Evolutionary conservation across 1,140 invertebrate genomes (phyloP), one percentile per base, ranked within the genome.

Genomic region (Brachionus asplanchnoidis): DNA sequence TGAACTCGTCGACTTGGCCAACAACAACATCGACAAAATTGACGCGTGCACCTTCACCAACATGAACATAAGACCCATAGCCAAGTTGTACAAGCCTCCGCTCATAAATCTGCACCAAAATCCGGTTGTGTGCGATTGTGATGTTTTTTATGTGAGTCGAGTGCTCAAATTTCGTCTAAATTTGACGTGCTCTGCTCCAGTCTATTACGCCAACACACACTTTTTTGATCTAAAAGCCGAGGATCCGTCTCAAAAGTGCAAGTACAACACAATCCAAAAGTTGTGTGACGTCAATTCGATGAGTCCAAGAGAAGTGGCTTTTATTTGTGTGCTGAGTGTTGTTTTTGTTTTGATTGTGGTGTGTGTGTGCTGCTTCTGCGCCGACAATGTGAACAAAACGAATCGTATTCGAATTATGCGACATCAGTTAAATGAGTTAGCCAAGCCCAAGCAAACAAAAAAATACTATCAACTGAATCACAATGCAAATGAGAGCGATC

Each of bases 41-140:
- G n/a, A 80, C 3, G 77, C 42, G n/a, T 80, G 77, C 20, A 65
- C 46, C 8, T 80, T 80, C 4, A 36, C 17, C 20, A 50, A 56
- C 14, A 60, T 80, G 14, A 32, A 80, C 5, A 56, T 50, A 53
- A 80, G 3, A 12, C 23, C 77, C 12, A 80, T 65, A 36, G 20
- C 77, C 20, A 17, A 32, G 3, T 17, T 23, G 17, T 65, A 40
- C 40, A 42, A 4, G 0, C 77, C 77, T 7, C 50, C 77, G 32
- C 3, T 32, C 14, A 56, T 80, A 12, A 23, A 53, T 50, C 5
- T 80, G 17, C 20, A 80, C n/a, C 44, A 80, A 9, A 80, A 80
- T 53, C 77, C 77, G n/a, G 28, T 80, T n/a, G 32, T 56, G 11
- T 80, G 77, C 20, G 77, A 80, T 80, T 80, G 77, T 40, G 17